These are phyloP conservation scores for Bos indicus DNA, from an alignment of 2,113 vertebrate species.

Conservation along the genomic window DNA sequence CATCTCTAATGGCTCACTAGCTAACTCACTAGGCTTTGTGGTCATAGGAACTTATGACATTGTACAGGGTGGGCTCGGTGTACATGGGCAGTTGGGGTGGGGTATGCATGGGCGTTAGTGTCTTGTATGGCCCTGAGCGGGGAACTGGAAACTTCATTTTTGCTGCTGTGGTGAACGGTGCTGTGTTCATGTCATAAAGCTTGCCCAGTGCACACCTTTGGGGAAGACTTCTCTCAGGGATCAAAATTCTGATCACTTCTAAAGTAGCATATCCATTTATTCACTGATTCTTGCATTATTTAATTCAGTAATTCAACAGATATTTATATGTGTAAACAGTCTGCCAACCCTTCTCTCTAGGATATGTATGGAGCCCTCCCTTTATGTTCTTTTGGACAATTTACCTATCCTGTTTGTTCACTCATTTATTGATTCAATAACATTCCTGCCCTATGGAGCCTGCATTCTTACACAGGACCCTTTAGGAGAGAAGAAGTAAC, in stretches of 20 bases:
- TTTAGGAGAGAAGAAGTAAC: neutral
- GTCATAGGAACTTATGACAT: neutral
- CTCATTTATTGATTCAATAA: neutral
- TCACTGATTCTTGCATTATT: neutral
- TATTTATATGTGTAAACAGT: neutral
- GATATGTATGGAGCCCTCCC: neutral
- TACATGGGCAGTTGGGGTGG: neutral
- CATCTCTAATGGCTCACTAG: neutral
- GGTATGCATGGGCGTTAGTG: too few relatives aligned
- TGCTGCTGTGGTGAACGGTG: rapidly evolving
- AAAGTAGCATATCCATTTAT: neutral
- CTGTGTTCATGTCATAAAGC: neutral
- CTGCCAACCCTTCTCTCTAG: neutral
- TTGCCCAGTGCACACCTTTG: neutral
- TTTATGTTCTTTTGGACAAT: neutral
- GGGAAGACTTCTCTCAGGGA: neutral
- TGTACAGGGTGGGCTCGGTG: neutral
- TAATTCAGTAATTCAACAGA: neutral
- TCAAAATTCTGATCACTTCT: neutral
- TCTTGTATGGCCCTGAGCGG: neutral
- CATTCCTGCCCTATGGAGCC: neutral
- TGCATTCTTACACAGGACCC: neutral
- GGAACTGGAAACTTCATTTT: neutral
- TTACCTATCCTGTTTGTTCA: neutral
- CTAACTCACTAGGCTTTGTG: neutral